Conservation (phyloP, 2,113 vertebrate species). For the Lycaon pictus region DNA sequence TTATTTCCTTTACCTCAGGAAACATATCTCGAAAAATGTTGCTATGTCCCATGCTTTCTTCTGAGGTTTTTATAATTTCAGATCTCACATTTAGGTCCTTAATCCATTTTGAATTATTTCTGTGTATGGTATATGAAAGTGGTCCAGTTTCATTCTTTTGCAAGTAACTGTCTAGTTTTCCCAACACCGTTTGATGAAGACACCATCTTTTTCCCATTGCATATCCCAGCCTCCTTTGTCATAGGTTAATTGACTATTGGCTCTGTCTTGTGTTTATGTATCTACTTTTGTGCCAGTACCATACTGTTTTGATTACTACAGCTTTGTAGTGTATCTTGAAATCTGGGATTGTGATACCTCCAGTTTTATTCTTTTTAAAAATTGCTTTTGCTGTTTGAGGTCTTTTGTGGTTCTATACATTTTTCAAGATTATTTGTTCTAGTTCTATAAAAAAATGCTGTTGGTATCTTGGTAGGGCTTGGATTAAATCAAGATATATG, state of each 20-base stretch:
- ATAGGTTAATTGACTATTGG: background rate
- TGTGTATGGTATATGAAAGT: background rate
- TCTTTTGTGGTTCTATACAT: background rate
- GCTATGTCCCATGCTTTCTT: background rate
- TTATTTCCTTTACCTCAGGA: background rate
- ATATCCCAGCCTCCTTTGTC: background rate
- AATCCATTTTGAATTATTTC: background rate
- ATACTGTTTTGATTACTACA: background rate
- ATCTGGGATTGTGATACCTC: background rate
- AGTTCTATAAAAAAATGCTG: background rate
- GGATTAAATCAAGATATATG: background rate
- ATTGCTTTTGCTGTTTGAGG: background rate
- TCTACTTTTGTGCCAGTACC: background rate
- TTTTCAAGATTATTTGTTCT: background rate
- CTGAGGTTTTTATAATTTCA: background rate
- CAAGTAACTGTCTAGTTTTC: background rate
- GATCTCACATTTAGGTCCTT: background rate
- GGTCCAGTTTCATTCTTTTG: background rate
- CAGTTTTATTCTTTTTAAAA: background rate
- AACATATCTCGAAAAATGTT: background rate
- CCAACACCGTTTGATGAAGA: background rate
- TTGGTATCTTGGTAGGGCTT: background rate
- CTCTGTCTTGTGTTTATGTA: background rate
- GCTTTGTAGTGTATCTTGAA: background rate
- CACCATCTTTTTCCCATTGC: background rate